Conservation (phyloP, 2,797 vertebrate species). For the Danionella dracula region DNA sequence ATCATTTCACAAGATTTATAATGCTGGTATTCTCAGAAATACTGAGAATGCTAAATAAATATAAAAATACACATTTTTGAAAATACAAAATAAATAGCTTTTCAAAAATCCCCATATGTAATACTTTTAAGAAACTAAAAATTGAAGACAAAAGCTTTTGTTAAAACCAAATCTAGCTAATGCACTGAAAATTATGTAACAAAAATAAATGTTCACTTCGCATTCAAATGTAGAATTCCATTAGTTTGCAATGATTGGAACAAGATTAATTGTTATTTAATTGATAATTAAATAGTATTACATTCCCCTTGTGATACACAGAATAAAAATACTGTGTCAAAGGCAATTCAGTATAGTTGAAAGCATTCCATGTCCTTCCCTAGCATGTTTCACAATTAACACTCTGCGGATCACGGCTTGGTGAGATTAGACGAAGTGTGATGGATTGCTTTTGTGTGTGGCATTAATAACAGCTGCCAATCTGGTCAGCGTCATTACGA, state of each 20-base stretch:
- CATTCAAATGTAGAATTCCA: conserved; percentile 5
- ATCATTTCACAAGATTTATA: too few relatives aligned
- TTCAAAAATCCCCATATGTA: too few relatives aligned
- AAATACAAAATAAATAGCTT: too few relatives aligned
- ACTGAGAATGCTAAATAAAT: too few relatives aligned
- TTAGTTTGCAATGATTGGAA: conserved; percentile 1
- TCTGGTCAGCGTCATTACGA: conserved; percentile 58
- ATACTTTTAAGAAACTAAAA: too few relatives aligned
- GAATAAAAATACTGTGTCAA: conserved; percentile 23
- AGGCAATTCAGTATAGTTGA: conserved; percentile 10
- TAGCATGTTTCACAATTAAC: conserved; percentile 47
- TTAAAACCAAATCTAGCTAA: too few relatives aligned
- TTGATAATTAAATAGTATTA: conserved; percentile 18
- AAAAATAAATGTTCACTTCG: not conserved
- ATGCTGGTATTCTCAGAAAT: too few relatives aligned
- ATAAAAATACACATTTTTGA: too few relatives aligned
- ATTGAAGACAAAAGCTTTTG: too few relatives aligned
- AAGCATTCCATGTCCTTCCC: conserved; percentile 27
- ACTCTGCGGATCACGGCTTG: conserved; percentile 54
- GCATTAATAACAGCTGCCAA: conserved; percentile 64
- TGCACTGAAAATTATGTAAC: not conserved
- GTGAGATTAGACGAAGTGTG: conserved; percentile 51
- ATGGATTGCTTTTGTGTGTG: conserved; percentile 67
- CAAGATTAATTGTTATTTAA: conserved; percentile 34
- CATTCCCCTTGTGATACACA: conserved; percentile 15